Evolutionary conservation across 2,797 vertebrate genomes (phyloP), one percentile per base, ranked within the genome.

Genomic region (Atherinosoma microstoma): DNA sequence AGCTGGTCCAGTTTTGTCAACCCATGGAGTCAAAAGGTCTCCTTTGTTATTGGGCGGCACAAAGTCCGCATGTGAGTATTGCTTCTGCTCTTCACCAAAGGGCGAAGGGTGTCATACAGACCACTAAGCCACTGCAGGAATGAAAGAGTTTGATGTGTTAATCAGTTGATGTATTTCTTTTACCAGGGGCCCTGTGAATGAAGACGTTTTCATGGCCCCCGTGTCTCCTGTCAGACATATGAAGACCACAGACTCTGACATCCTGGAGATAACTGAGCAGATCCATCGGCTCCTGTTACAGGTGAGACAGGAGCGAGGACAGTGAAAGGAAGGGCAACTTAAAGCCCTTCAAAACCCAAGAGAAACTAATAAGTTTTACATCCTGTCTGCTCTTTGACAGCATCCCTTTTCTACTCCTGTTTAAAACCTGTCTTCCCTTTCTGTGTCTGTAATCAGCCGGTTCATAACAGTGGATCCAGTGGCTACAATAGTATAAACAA

Each of bases 1-100:
- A 99, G 98, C 92, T 99, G 98, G 98, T 99, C 97, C 84, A 98
- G 97, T 90, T 99, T 98, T 56, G 92, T 99, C 88, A 99, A 98
- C 88, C 98, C 98, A 5, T 99, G 97, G 97, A 99, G 97, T 92
- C 93, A 95, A 58, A 99, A 98, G 87, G 97, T 99, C 69, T 97
- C 98, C 5, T 99, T 99, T 76, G 94, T 99, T 84, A 98, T 99
- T 12, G 98, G 97, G 76, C 95, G 97, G 65, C 98, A 99, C 93
- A 97, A 97, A 97, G 97, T 99, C 84, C 95, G 97, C 84, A 97
- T 95, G 97, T 99, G 91, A 97, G 98, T 96, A 30, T 79, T 58
- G 11, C 2, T 27, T 22, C 20, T 35, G 16, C 30, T 32, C 30
- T 32, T 36, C 40, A 30, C 16, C 15, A 11, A 12, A 63, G 4